phyloP scores from a whole-genome alignment of 2,113 vertebrate genomes.

The Ramphastos sulfuratus region DNA sequence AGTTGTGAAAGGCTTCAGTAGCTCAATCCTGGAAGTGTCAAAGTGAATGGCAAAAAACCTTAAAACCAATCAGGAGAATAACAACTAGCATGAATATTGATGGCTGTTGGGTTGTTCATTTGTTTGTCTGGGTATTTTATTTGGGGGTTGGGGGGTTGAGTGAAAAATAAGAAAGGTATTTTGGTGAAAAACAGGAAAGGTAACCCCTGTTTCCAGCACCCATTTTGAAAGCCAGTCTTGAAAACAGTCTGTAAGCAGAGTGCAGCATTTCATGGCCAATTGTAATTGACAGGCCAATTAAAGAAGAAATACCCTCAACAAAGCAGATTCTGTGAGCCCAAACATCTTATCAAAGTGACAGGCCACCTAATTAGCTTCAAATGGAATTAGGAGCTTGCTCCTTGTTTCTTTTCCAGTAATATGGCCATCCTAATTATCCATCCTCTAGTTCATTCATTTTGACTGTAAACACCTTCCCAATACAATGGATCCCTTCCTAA shows the following conservation, averaged over 20 bases:
- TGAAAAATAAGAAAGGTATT: too few relatives aligned
- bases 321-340: conserved; percentile 22
- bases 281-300: conserved; percentile 66
- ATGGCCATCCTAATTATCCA: conserved; percentile 26
- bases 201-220: neutral
- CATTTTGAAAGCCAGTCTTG: conserved; percentile 2
- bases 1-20: neutral
- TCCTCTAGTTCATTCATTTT: conserved; percentile 11
- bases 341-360: conserved; percentile 41
- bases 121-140: neutral
- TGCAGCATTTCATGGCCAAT: conserved; percentile 26
- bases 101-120: neutral
- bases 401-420: conserved; percentile 6
- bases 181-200: neutral
- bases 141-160: neutral
- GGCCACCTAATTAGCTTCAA: conserved; percentile 44
- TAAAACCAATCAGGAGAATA: neutral
- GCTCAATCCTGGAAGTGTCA: neutral
- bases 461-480: conserved; percentile 25
- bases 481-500: neutral
- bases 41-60: neutral
- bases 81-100: neutral
- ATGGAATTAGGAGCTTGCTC: conserved; percentile 16
- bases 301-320: conserved; percentile 37
- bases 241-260: conserved; percentile 32